Evolutionary conservation across 2,888 invertebrate genomes (phyloP), one percentile per base, ranked within the genome.

Genomic region (Anaspis maculata): DNA sequence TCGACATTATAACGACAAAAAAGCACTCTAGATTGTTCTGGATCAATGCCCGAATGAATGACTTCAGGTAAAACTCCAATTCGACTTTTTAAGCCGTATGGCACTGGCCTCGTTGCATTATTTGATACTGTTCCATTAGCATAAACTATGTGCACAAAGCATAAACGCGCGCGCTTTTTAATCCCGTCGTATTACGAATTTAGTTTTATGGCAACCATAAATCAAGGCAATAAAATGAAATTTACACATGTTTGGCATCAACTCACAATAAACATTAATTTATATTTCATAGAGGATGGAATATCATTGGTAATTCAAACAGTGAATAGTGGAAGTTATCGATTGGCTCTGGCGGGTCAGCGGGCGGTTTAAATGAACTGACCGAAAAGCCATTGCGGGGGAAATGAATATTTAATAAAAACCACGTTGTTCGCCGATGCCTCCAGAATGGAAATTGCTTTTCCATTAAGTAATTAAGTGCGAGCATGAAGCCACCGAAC

Each of bases 381-480:
- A 42, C 42, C 45, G 40, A 49, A 46, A 45, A 42, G 38, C 42
- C 34, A 37, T 45, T 42, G 42, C 32, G 48, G 44, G 27, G 26
- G 9, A 44, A 42, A 50, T 54, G 51, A 56, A 57, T 57, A 51
- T 52, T 53, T 55, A 48, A 55, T 54, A 54, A 48, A 51, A 51
- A 47, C 34, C 43, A 43, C 37, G 30, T 5, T 10, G 28, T 42
- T 32, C n/a, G n/a, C n/a, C n/a, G 32, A 39, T 35, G 37, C 25
- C 40, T 38, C 39, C 33, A 24, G 42, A 46, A 41, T 45, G 45
- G 36, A 50, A 49, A 53, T 50, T 34, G 50, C 42, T 52, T 51
- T 52, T 53, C 53, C 55, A 55, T 54, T 54, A 54, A 43, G 51
- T 55, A 53, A 54, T 54, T 54, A n/a, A n/a, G n/a, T n/a, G n/a